Evolutionary conservation across 2,113 vertebrate species (phyloP).

Genomic region (Salvelinus namaycush): DNA sequence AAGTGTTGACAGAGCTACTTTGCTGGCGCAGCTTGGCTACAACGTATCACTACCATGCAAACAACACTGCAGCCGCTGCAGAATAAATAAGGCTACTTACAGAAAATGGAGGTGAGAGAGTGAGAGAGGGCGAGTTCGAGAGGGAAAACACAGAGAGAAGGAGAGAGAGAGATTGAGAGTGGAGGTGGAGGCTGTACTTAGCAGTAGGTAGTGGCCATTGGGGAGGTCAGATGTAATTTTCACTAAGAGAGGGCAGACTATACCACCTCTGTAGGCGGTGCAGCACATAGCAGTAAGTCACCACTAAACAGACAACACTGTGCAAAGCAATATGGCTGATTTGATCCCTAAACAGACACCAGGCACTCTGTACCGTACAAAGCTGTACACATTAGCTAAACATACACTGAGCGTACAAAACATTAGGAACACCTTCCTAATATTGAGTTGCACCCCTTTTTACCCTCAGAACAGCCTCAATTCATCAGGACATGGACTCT

Average conservation of each 20-base stretch:
- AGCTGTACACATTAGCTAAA: neutral
- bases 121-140: too few species aligned
- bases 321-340: too few species aligned
- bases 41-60: conserved; percentile 33
- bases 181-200: conserved; percentile 13
- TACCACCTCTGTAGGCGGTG: neutral
- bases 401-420: too few species aligned
- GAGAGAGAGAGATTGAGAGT: too few species aligned
- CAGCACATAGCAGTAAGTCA: neutral
- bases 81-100: neutral
- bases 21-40: conserved; percentile 40
- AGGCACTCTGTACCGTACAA: too few species aligned
- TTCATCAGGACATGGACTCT: too few species aligned
- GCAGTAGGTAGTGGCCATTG: conserved; percentile 62
- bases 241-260: conserved; percentile 44
- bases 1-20: conserved; percentile 9
- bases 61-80: conserved; percentile 33
- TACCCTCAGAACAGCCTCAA: too few species aligned
- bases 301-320: neutral
- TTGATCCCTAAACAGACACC: too few species aligned
- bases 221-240: conserved; percentile 71
- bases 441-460: too few species aligned
- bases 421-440: too few species aligned
- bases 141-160: too few species aligned
- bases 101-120: too few species aligned